Percentiles rank a stretch among this genome's conserved stretches.
Conservation (phyloP, 1,140 invertebrate species). For the Zeugodacus cucurbitae region DNA sequence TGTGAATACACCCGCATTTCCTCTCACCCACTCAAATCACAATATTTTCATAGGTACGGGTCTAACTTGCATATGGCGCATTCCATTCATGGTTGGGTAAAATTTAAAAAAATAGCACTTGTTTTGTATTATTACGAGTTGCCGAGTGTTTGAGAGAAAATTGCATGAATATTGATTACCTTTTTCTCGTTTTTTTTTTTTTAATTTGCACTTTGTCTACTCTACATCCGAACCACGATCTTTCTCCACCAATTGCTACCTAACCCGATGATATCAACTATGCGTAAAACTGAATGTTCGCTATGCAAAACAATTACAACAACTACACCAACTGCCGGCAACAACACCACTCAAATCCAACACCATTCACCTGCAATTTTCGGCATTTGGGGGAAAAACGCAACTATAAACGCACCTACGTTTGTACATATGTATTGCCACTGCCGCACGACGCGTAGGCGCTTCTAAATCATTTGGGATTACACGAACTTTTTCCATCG, state of each 20-base stretch:
- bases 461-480: slow-evolving; percentile 58
- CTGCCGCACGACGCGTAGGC: slow-evolving; percentile 44
- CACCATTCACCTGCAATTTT: background rate
- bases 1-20: background rate
- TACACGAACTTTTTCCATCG: slow-evolving; percentile 56
- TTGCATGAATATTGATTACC: background rate
- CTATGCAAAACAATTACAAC: background rate
- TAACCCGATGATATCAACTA: background rate
- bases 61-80: background rate
- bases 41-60: background rate
- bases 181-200: background rate
- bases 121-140: too few relatives aligned
- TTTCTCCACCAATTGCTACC: background rate
- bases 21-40: background rate
- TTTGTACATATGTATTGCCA: background rate
- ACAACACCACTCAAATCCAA: background rate
- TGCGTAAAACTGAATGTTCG: background rate
- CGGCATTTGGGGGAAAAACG: background rate
- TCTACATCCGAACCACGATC: background rate
- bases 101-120: background rate
- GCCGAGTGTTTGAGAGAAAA: background rate
- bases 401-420: background rate
- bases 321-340: slow-evolving; percentile 14
- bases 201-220: background rate
- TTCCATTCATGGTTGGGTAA: background rate